Base-by-base conservation (phyloP, 1,140 invertebrate species). In the Drosophila bifasciata region DNA sequence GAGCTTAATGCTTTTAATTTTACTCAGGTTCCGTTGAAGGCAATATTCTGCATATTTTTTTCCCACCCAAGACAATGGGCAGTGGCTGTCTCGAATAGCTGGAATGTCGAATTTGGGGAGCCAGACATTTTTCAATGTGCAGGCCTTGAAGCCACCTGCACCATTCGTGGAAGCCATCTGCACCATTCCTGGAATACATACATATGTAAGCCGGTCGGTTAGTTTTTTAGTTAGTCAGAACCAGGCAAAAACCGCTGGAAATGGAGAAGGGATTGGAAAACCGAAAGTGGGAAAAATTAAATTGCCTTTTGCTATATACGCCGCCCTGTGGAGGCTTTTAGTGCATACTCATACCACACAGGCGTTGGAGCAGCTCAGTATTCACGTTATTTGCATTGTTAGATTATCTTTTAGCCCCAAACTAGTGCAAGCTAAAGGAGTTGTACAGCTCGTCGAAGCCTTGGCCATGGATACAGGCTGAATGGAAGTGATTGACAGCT, bases 401-500 rank as follows among this genome's bases (percentile, higher is more conserved):
- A 36, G 5, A 17, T 36, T 15, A n/a, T 9, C n/a, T n/a, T n/a
- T n/a, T n/a, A n/a, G n/a, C n/a, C n/a, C n/a, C n/a, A n/a, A n/a
- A n/a, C n/a, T n/a, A n/a, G n/a, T 19, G 16, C 36, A 41, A 23
- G 5, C 28, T 9, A 2, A 9, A 32, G 2, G 28, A 32, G 8
- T 9, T 32, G 5, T 9, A 8, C 4, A 25, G 4, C 25, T 25
- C 25, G 7, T 28, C 25, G 25, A 28, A 28, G 7, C 25, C 25
- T 2, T 9, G 25, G 25, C 7, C 25, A 2, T 28, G 7, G 7
- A 2, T 28, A 5, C 2, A 1, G 7, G 25, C 25, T 0, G 8
- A 8, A 32, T 9, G 8, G 91, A 98, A 98, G 25, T 96, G 92
- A 71, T 95, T 94, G 66, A 98, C 94, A 11, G 97, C 97, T 84